Percentiles rank a stretch among this genome's conserved stretches.
Evolutionary conservation across 2,797 vertebrate species (phyloP).

Genomic region (Hephaestus fuliginosus): DNA sequence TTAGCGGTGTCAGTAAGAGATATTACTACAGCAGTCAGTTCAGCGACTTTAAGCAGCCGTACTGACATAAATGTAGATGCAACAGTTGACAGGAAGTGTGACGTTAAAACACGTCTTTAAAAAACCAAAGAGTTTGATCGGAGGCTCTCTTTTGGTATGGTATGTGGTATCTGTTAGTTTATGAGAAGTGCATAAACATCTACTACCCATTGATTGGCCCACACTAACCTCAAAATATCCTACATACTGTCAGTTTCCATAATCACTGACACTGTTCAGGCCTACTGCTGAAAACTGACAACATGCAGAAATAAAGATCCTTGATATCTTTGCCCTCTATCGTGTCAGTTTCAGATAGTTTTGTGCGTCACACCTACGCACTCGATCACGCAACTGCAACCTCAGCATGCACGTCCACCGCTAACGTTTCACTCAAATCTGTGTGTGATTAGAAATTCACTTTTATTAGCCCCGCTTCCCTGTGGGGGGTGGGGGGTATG

Average conservation of each 20-base stretch:
- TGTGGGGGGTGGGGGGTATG: constrained; percentile 11
- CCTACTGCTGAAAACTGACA: neutral
- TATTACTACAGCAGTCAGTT: neutral
- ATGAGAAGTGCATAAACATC: neutral
- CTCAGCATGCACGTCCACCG: constrained; percentile 9
- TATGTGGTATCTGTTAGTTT: neutral
- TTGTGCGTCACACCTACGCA: constrained; percentile 12
- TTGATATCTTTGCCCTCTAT: constrained; percentile 41
- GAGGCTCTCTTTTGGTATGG: neutral
- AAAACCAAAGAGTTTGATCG: neutral
- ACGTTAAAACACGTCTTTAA: neutral
- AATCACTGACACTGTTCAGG: neutral
- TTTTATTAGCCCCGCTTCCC: constrained; percentile 70
- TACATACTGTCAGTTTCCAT: too few species aligned
- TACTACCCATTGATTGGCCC: neutral
- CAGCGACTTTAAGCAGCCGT: neutral
- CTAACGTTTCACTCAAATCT: constrained; percentile 4
- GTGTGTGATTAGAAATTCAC: constrained; percentile 73
- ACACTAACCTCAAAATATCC: too few species aligned
- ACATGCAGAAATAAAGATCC: neutral
- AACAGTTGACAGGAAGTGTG: neutral
- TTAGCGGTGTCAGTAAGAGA: neutral
- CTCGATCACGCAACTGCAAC: constrained; percentile 20
- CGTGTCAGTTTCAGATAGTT: constrained; percentile 20
- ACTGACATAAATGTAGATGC: neutral